A percentile compares a stretch with the other conserved stretches of the same genome.
Evolutionary conservation across 2,888 invertebrate genomes (phyloP).

Genomic region (Dilophus febrilis): DNA sequence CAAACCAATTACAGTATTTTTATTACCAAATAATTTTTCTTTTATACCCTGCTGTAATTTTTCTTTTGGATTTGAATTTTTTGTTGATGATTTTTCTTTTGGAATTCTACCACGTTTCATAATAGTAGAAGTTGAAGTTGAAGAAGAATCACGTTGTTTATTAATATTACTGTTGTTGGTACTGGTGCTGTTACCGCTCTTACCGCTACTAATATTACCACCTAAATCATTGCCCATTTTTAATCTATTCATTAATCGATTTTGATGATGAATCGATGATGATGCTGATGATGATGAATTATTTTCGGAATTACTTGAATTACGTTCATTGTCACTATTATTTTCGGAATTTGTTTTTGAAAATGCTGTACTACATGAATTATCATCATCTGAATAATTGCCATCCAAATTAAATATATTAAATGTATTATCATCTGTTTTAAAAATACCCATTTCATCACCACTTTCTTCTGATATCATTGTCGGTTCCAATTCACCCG

Average conservation of each 20-base stretch:
- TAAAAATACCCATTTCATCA: constrained; percentile 43
- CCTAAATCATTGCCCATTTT: too few species aligned
- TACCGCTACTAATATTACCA: too few species aligned
- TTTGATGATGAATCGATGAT: constrained; percentile 22
- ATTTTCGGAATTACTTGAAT: constrained; percentile 32
- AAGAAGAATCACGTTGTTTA: too few species aligned
- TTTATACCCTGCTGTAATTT: constrained; percentile 24
- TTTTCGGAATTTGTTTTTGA: constrained; percentile 34
- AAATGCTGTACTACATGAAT: constrained; percentile 34
- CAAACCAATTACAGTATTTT: constrained; percentile 5
- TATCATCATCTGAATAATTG: constrained; percentile 41
- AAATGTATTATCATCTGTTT: constrained; percentile 32
- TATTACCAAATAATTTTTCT: constrained; percentile 18
- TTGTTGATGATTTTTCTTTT: constrained; percentile 1
- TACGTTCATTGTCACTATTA: constrained; percentile 33
- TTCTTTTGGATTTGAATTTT: constrained; percentile 18
- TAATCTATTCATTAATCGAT: constrained; percentile 1
- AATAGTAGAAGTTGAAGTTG: too few species aligned
- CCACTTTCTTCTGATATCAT: constrained; percentile 51
- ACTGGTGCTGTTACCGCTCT: too few species aligned
- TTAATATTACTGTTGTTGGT: too few species aligned
- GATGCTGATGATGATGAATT: too few species aligned
- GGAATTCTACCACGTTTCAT: constrained; percentile 7
- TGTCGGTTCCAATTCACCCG: constrained; percentile 70
- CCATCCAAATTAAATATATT: constrained; percentile 29